phyloP scores from a whole-genome alignment of 2,113 vertebrate species.

The Podilymbus podiceps region DNA sequence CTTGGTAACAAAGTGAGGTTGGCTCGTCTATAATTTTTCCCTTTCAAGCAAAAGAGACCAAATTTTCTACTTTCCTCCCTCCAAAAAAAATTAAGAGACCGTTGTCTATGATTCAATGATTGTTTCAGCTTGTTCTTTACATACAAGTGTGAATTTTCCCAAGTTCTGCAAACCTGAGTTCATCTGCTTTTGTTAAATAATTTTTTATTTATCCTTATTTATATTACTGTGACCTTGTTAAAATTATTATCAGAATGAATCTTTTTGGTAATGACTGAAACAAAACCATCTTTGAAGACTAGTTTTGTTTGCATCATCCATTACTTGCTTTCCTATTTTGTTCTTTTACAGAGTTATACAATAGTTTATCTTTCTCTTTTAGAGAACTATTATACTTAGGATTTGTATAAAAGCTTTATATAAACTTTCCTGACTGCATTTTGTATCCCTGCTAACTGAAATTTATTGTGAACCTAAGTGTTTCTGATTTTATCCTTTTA shows the following conservation, averaged over 20 bases:
- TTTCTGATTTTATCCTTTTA: background rate
- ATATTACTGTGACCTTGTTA: background rate
- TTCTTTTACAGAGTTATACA: background rate
- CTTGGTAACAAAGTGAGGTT: background rate
- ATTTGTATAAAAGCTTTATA: background rate
- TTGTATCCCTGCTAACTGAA: background rate
- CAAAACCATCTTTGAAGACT: background rate
- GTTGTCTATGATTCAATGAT: background rate
- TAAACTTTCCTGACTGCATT: background rate
- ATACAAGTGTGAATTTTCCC: background rate
- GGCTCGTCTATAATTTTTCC: background rate
- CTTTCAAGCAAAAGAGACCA: background rate
- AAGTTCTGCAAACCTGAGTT: background rate
- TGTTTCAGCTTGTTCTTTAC: background rate
- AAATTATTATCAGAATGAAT: background rate
- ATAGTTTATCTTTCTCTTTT: background rate
- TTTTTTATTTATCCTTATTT: background rate
- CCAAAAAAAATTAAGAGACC: background rate
- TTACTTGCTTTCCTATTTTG: background rate
- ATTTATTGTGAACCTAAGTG: background rate
- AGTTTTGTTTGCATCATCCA: background rate
- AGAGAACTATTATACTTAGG: background rate
- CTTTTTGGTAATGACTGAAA: background rate
- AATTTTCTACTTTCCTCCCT: background rate
- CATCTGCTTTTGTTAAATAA: background rate